These are phyloP conservation scores for Sussaba pulchella DNA, from an alignment of 2,888 invertebrate genomes.

Conservation along the genomic window DNA sequence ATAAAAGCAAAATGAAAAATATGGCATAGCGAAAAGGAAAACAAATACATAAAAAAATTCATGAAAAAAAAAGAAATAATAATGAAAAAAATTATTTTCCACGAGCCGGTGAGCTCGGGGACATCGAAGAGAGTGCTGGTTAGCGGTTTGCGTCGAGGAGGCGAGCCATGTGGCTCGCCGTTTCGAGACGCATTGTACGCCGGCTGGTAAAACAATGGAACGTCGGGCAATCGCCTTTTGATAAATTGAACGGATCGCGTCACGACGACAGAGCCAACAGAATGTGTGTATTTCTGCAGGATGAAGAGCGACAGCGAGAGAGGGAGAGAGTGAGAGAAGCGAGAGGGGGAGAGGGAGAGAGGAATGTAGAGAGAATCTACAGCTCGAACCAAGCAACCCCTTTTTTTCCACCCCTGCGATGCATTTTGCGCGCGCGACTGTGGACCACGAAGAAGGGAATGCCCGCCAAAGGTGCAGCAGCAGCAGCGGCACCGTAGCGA, in stretches of 20 bases:
- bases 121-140: constrained; percentile 3
- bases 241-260: constrained; percentile 80
- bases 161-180: constrained; percentile 77
- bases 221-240: constrained; percentile 77
- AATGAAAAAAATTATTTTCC: constrained; percentile 64
- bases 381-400: constrained; percentile 40
- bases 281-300: constrained; percentile 14
- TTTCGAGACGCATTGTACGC: constrained; percentile 76
- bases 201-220: constrained; percentile 77
- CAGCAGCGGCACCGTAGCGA: constrained; percentile 15
- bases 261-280: constrained; percentile 56
- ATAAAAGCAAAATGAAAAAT: constrained; percentile 14
- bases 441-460: constrained; percentile 31
- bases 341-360: constrained; percentile 14
- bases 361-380: constrained; percentile 20
- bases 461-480: constrained; percentile 41
- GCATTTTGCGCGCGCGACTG: constrained; percentile 45
- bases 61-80: constrained; percentile 1
- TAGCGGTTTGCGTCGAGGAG: constrained; percentile 26
- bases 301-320: constrained; percentile 30
- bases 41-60: constrained; percentile 9
- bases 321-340: constrained; percentile 14
- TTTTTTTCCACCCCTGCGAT: constrained; percentile 42
- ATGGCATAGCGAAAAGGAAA: background rate
- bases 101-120: constrained; percentile 58